Evolutionary conservation across 2,797 vertebrate genomes (phyloP).

Genomic region (Borostomias antarcticus): DNA sequence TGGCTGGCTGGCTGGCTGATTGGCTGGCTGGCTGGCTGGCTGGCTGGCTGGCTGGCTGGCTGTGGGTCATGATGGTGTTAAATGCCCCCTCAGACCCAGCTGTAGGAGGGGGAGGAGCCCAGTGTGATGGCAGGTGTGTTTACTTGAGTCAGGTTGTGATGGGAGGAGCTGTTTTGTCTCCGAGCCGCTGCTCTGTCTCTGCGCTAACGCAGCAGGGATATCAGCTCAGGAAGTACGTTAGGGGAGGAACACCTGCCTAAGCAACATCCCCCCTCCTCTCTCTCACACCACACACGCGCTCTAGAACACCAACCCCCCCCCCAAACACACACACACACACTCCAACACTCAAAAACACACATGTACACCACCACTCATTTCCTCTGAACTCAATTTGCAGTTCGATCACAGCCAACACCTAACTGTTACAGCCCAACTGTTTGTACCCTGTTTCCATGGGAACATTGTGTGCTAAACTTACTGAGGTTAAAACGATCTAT

Average conservation of each 20-base stretch:
- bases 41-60: too few relatives aligned
- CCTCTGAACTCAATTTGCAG: constrained; percentile 41
- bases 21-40: too few relatives aligned
- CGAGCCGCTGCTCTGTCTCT: constrained; percentile 25
- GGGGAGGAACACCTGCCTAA: constrained; percentile 72
- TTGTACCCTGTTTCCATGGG: constrained; percentile 14
- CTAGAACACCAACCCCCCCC: constrained; percentile 28
- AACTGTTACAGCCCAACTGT: constrained; percentile 41
- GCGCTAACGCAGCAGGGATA: constrained; percentile 42
- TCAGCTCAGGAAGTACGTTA: constrained; percentile 76
- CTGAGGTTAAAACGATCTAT: constrained; percentile 10
- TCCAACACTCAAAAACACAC: constrained; percentile 35
- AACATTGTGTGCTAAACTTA: background rate
- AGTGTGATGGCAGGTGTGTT: constrained; percentile 31
- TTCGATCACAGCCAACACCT: constrained; percentile 56
- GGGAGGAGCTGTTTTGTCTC: constrained; percentile 25
- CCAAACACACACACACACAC: constrained; percentile 27
- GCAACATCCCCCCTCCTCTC: constrained; percentile 25
- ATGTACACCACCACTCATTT: constrained; percentile 28
- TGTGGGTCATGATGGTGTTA: too few relatives aligned
- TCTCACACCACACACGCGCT: constrained; percentile 28
- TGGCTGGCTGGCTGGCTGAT: too few relatives aligned
- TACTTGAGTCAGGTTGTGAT: constrained; percentile 43
- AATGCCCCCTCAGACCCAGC: constrained; percentile 19
- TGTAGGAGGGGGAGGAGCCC: constrained; percentile 30